Percentiles rank a stretch among this genome's conserved stretches.
Conservation (phyloP, 2,797 vertebrate genomes). For the Rhynchonycteris naso region DNA sequence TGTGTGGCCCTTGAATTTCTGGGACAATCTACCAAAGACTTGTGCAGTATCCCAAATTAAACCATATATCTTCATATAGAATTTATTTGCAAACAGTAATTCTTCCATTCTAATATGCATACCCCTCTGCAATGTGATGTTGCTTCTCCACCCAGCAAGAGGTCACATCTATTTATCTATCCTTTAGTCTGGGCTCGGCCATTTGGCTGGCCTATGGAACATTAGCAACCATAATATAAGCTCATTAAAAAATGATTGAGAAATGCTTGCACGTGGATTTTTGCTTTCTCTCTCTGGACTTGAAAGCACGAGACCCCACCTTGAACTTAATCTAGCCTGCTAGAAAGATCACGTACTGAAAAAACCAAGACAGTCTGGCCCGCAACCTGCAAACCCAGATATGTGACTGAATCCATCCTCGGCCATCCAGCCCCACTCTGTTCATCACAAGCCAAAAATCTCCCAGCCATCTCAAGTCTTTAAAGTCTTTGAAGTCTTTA, state of each 20-base stretch:
- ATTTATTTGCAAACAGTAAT: slow-evolving; percentile 5
- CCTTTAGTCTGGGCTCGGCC: background rate
- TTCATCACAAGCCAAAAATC: background rate
- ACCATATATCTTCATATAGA: background rate
- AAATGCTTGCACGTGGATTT: background rate
- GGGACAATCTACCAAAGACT: background rate
- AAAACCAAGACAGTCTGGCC: background rate
- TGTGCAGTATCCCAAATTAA: background rate
- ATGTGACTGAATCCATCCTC: background rate
- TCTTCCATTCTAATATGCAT: background rate
- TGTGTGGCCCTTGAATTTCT: background rate
- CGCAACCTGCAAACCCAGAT: background rate
- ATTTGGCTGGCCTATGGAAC: background rate
- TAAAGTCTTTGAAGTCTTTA: background rate
- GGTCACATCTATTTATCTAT: background rate
- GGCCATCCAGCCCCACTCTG: background rate
- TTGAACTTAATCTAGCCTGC: background rate
- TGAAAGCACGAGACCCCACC: background rate
- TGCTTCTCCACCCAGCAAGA: background rate
- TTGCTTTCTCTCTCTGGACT: background rate
- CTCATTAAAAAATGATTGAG: background rate
- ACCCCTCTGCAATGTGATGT: background rate
- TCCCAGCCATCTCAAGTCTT: background rate
- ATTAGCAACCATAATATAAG: background rate
- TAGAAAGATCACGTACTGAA: background rate